Base-by-base conservation (phyloP, 30 jellyfish, hydroid and myxozoan species). In the Phacellophora camtschatica region DNA sequence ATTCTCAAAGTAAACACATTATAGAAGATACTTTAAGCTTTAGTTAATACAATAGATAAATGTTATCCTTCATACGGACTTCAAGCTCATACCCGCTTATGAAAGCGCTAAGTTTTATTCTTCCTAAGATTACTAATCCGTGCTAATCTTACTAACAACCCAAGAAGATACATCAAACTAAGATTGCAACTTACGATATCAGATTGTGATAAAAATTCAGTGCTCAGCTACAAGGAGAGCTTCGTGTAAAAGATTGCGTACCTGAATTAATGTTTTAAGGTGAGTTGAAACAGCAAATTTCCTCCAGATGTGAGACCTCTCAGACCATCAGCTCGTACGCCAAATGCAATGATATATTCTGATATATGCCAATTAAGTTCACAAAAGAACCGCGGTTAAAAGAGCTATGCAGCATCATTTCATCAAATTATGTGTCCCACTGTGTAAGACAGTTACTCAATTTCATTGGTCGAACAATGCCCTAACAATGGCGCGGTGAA, bases 351-450 rank as follows among this genome's bases (percentile, higher is more conserved):
- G 86, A 84, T 84, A 67, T 84, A 42, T 73, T 84, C 95, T 72
- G 88, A 84, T 84, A 72, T 84, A 84, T 73, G 77, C 82, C 95
- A 84, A 84, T 84, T 84, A 84, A 84, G 78, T 67, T 70, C 86
- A 84, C 95, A 84, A 84, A 84, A 84, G 95, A 53, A 36, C 95
- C 95, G 95, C 85, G 95, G 86, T 63, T 32, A 46, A 70, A 48
- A 71, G 95, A 70, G 85, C 79, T 83, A 71, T 73, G 85, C 88
- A 39, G 83, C 74, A 61, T 66, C 83, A 84, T 56, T 83, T 84
- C 95, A 71, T 84, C 76, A 61, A 84, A 84, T 84, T 69, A 74
- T 36, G 74, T 71, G 77, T 72, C 95, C 95, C 86, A 84, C 95
- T 72, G 95, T 55, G 87, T 58, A 84, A 84, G 95, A 84, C 88